These are phyloP conservation scores for Antennarius striatus DNA, from an alignment of 2,113 vertebrate genomes.

Conservation along the genomic window DNA sequence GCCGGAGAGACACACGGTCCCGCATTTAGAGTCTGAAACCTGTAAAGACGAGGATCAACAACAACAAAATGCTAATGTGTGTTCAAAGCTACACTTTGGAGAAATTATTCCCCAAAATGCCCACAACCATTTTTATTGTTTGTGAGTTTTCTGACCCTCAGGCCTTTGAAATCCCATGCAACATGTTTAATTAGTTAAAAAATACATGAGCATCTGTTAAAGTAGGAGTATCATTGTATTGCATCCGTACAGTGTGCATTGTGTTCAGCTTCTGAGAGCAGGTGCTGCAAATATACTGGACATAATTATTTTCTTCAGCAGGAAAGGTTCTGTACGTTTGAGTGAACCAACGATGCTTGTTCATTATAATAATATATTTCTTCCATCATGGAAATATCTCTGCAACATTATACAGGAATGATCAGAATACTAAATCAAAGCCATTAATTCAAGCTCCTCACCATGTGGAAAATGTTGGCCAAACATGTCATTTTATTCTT, in stretches of 20 bases:
- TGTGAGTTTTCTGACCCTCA: too few relatives aligned
- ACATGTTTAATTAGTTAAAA: neutral
- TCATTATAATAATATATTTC: slow-evolving; percentile 26
- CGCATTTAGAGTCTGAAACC: neutral
- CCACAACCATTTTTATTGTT: neutral
- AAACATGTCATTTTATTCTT: slow-evolving; percentile 35
- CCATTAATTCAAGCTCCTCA: slow-evolving; percentile 50
- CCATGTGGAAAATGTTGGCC: slow-evolving; percentile 19
- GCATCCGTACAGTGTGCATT: neutral
- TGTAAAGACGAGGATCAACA: neutral
- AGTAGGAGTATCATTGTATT: neutral
- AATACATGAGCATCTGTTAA: neutral
- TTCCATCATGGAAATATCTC: slow-evolving; percentile 38
- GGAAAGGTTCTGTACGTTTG: slow-evolving; percentile 24
- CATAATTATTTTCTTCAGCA: slow-evolving; percentile 24
- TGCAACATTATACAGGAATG: slow-evolving; percentile 27
- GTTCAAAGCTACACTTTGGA: neutral
- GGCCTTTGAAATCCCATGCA: neutral
- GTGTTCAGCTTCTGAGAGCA: slow-evolving; percentile 3
- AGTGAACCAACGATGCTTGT: slow-evolving; percentile 3
- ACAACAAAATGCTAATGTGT: too few relatives aligned
- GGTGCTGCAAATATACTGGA: slow-evolving; percentile 13
- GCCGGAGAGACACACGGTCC: slow-evolving; percentile 20
- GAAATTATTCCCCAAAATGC: neutral
- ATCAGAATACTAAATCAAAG: slow-evolving; percentile 55